A percentile compares a stretch with the other conserved stretches of the same genome.
phyloP scores from a whole-genome alignment of 2,888 invertebrate genomes.

The Xanthorhoe designata region DNA sequence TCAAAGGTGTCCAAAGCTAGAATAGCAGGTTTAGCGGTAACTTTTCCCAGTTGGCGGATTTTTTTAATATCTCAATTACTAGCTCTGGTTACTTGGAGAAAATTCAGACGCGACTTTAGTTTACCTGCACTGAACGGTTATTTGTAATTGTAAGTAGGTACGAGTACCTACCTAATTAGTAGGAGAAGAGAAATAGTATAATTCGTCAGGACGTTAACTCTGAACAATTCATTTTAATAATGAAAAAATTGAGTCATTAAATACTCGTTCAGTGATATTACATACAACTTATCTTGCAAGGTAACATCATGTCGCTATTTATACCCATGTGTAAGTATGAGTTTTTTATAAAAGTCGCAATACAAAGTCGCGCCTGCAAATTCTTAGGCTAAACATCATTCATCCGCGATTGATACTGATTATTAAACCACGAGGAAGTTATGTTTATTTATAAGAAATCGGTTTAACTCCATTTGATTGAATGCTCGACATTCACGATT shows the following conservation, averaged over 20 bases:
- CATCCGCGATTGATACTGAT: conserved; percentile 30
- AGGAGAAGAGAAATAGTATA: no score
- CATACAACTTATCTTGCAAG: neutral
- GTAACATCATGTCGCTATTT: neutral
- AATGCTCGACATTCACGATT: conserved; percentile 39
- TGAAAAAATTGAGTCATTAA: no score
- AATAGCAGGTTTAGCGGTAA: conserved; percentile 51
- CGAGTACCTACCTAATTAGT: no score
- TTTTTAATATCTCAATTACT: conserved; percentile 31
- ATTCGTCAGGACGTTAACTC: no score
- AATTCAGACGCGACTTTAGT: neutral
- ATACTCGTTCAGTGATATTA: no score
- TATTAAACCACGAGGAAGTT: conserved; percentile 40
- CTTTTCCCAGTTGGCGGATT: conserved; percentile 50
- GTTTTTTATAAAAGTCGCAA: conserved; percentile 7
- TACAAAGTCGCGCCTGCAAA: conserved; percentile 13
- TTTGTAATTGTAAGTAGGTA: neutral
- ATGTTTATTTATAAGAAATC: conserved; percentile 39
- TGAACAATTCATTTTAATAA: no score
- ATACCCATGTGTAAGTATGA: neutral
- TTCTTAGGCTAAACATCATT: conserved; percentile 1
- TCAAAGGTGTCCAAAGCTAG: conserved; percentile 27
- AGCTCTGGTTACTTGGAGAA: conserved; percentile 2
- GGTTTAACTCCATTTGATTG: conserved; percentile 39
- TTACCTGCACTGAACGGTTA: neutral